phyloP scores from a whole-genome alignment of 2,888 invertebrate genomes.

The Pseudococcus longispinus region DNA sequence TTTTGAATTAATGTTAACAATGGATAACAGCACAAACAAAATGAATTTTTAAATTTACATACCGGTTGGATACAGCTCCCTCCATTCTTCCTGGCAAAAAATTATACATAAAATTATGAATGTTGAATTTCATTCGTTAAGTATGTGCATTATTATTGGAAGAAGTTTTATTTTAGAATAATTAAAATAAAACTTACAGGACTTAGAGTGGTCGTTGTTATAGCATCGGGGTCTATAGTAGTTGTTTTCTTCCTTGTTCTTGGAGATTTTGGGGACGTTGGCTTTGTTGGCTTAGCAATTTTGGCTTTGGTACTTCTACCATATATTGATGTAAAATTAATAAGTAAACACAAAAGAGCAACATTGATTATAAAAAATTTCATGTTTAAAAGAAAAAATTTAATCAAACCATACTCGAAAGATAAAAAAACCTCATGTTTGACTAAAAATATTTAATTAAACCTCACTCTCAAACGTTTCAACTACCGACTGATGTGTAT shows the following conservation, averaged over 20 bases:
- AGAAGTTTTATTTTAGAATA: background rate
- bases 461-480: background rate
- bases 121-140: background rate
- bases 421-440: background rate
- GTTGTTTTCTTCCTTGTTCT: background rate
- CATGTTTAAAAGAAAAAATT: background rate
- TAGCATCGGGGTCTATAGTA: background rate
- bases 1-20: too few species aligned
- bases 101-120: background rate
- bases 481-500: background rate
- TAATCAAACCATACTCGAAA: background rate
- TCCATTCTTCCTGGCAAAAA: constrained; percentile 41
- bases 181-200: background rate
- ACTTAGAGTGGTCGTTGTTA: background rate
- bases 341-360: background rate
- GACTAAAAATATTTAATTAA: background rate
- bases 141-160: background rate
- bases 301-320: background rate
- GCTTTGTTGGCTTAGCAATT: background rate
- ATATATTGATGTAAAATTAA: background rate
- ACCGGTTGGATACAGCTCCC: background rate
- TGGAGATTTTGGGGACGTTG: background rate
- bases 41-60: background rate
- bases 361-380: background rate
- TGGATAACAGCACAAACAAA: too few species aligned